phyloP scores from a whole-genome alignment of 2,888 invertebrate genomes.

The Molorchus minor region DNA sequence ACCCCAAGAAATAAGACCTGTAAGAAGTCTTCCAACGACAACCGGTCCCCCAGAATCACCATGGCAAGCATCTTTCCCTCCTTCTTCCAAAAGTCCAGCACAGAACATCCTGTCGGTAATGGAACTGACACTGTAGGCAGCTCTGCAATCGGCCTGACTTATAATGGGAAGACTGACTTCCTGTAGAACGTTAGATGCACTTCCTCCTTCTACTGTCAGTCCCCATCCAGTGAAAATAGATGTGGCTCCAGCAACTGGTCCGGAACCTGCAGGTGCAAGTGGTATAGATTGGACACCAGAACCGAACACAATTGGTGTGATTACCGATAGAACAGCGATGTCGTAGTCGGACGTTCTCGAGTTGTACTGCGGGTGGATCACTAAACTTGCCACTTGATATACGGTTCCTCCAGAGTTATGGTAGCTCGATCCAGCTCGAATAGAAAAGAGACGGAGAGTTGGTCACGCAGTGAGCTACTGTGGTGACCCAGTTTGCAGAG shows the following conservation, averaged over 20 bases:
- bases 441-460: constrained; percentile 14
- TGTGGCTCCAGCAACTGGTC: constrained; percentile 8
- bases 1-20: constrained; percentile 13
- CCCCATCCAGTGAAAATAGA: constrained; percentile 35
- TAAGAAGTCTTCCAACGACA: constrained; percentile 3
- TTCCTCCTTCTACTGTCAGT: constrained; percentile 18
- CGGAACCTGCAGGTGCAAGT: constrained; percentile 12
- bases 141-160: background rate
- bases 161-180: constrained; percentile 30
- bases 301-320: background rate
- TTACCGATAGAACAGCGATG: constrained; percentile 13
- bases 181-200: constrained; percentile 24
- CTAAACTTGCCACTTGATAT: constrained; percentile 24
- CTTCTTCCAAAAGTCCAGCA: constrained; percentile 58
- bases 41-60: constrained; percentile 36
- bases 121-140: background rate
- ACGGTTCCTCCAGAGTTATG: constrained; percentile 35
- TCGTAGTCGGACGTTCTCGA: constrained; percentile 35
- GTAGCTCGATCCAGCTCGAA: constrained; percentile 33
- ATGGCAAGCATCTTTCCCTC: constrained; percentile 66
- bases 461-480: constrained; percentile 43
- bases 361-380: constrained; percentile 28
- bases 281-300: background rate
- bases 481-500: constrained; percentile 34
- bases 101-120: constrained; percentile 64